phyloP scores from a whole-genome alignment of 2,888 invertebrate genomes.

The Ophion slaviceki region DNA sequence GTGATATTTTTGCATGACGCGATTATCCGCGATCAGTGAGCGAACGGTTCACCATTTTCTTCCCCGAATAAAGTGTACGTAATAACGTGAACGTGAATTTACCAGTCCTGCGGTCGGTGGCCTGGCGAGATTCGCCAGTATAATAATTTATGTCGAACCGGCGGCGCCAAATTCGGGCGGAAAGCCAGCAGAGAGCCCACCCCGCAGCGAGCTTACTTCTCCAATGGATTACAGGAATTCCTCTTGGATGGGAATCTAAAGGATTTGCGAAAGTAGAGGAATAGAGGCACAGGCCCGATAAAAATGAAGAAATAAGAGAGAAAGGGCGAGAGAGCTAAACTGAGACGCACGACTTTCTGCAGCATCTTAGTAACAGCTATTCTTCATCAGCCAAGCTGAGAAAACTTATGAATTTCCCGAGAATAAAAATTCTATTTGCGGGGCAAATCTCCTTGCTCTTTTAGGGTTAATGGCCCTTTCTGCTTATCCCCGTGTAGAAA shows the following conservation, averaged over 20 bases:
- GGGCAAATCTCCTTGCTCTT: too few relatives aligned
- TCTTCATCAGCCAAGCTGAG: too few relatives aligned
- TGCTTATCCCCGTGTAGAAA: too few relatives aligned
- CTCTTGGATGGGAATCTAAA: constrained; percentile 63
- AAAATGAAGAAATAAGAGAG: constrained; percentile 15
- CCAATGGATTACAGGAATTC: constrained; percentile 62
- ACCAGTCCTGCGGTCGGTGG: constrained; percentile 18
- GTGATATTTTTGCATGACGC: constrained; percentile 24
- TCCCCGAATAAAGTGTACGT: constrained; percentile 26
- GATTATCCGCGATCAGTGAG: constrained; percentile 21
- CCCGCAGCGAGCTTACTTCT: constrained; percentile 14
- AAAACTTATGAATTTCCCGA: too few relatives aligned
- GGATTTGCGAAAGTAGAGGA: constrained; percentile 29
- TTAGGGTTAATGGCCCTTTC: too few relatives aligned
- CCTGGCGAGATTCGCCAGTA: constrained; percentile 50
- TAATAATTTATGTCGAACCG: constrained; percentile 64
- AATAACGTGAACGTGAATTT: constrained; percentile 50
- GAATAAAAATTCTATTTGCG: too few relatives aligned
- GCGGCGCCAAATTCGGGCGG: constrained; percentile 59
- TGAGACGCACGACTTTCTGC: not conserved
- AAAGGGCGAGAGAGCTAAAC: not conserved
- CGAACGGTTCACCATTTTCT: constrained; percentile 20
- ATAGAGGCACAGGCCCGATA: not conserved
- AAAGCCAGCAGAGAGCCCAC: constrained; percentile 48
- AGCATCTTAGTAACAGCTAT: not conserved